Evolutionary conservation across 2,113 vertebrate species (phyloP).

Genomic region (Pluvianellus socialis): DNA sequence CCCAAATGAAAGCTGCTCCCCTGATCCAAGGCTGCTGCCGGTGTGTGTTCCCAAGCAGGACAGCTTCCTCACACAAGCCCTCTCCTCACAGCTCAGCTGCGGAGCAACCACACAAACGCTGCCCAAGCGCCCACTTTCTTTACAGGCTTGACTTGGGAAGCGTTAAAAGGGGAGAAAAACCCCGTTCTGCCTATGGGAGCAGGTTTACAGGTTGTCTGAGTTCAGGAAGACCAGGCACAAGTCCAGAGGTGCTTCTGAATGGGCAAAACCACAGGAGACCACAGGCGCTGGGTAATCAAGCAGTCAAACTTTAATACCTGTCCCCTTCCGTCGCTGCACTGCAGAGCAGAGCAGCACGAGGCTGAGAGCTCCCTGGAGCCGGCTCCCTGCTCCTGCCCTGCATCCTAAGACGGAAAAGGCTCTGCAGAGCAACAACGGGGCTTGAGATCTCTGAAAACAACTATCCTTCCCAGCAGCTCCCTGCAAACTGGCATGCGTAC

Average conservation of each 20-base stretch:
- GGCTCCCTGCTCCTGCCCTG: background rate
- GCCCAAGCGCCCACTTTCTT: background rate
- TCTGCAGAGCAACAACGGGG: background rate
- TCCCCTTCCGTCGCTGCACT: background rate
- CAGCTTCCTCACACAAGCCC: background rate
- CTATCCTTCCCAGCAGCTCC: background rate
- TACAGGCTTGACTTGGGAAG: background rate
- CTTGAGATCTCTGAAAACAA: background rate
- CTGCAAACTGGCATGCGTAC: background rate
- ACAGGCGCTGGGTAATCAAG: background rate
- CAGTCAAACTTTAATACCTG: background rate
- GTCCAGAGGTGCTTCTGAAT: background rate
- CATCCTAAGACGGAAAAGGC: background rate
- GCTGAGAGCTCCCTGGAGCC: background rate
- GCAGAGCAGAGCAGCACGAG: accelerated
- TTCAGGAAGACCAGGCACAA: background rate
- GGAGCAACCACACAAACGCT: background rate
- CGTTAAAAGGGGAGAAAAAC: background rate
- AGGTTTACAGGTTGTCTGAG: background rate
- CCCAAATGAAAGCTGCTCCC: background rate
- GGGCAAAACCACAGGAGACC: background rate
- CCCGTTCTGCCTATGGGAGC: background rate
- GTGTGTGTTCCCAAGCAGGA: background rate
- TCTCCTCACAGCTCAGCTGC: background rate
- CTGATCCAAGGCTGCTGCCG: background rate